These are phyloP conservation scores for Tridacna crocea DNA, from an alignment of 2,888 invertebrate genomes.

Conservation along the genomic window DNA sequence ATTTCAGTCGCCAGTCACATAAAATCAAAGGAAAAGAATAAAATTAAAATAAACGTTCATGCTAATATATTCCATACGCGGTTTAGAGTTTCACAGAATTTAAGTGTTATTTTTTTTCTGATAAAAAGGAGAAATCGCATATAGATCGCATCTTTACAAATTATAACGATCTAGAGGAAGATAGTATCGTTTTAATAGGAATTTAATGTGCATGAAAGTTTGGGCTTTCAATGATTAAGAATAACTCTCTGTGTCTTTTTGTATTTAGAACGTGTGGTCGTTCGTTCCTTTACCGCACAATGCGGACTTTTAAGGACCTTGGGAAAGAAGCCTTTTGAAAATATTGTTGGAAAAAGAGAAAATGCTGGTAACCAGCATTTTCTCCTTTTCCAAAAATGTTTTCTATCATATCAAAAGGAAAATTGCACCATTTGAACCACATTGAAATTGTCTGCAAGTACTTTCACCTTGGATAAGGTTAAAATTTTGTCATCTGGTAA, in stretches of 20 bases:
- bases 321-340: too few species aligned
- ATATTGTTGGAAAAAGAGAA: too few species aligned
- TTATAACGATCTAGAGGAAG: conserved; percentile 5
- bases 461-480: too few species aligned
- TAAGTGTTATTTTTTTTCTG: conserved; percentile 15
- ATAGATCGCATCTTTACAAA: conserved; percentile 26
- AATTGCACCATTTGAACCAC: too few species aligned
- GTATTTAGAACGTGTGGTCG: not conserved
- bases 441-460: too few species aligned
- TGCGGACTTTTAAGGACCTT: too few species aligned
- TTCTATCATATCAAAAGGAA: too few species aligned
- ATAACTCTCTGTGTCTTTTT: not conserved
- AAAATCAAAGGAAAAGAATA: not conserved
- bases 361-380: too few species aligned
- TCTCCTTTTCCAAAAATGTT: too few species aligned
- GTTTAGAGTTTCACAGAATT: conserved; percentile 20
- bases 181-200: conserved; percentile 23
- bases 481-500: too few species aligned
- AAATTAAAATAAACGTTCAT: conserved; percentile 18
- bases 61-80: conserved; percentile 17
- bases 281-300: too few species aligned
- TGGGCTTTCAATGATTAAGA: not conserved
- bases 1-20: not conserved
- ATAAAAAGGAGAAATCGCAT: conserved; percentile 8
- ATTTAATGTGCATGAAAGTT: conserved; percentile 7